Base-by-base conservation (phyloP, 2,888 invertebrate species). In the Scelioninae gen. 1 region DNA sequence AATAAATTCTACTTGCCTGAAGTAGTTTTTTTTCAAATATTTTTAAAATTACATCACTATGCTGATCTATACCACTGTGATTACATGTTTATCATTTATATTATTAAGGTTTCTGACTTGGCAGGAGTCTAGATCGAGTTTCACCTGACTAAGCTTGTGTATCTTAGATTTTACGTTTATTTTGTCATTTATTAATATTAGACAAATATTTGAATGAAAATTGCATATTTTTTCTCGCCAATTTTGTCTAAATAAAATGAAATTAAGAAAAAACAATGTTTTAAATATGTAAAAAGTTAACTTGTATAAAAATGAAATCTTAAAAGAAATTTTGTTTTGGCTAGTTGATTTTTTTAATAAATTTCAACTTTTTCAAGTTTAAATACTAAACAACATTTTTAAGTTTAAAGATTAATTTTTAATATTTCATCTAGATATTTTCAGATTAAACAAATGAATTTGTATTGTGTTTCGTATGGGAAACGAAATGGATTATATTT, bases 11-110 rank as follows among this genome's bases (percentile, higher is more conserved):
- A n/a, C n/a, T n/a, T n/a, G n/a, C n/a, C n/a, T n/a, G n/a, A n/a
- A n/a, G n/a, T n/a, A n/a, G n/a, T n/a, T n/a, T n/a, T n/a, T n/a
- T n/a, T n/a, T n/a, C n/a, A 31, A 32, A 11, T 56, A 43, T 66
- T 58, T 56, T 47, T n/a, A 31, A 32, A 7, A 40, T 75, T 75
- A 66, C 58, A 58, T 74, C 65, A 74, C 23, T 56, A 47, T 31
- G 31, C 65, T 74, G 74, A 65, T 74, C 74, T 74, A 74, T 55
- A 65, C 75, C 53, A 75, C 55, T 58, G 51, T 75, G 66, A 75
- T 75, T 58, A 66, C 66, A 51, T 75, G 75, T 29, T 75, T 75
- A 51, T 72, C 62, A 15, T 49, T 71, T n/a, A n/a, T 58, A 23
- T 43, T 38, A 34, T n/a, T 23, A 7, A 4, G n/a, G 32, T n/a